Base-by-base conservation (phyloP, 2,888 invertebrate species). In the Eupithecia insigniata region DNA sequence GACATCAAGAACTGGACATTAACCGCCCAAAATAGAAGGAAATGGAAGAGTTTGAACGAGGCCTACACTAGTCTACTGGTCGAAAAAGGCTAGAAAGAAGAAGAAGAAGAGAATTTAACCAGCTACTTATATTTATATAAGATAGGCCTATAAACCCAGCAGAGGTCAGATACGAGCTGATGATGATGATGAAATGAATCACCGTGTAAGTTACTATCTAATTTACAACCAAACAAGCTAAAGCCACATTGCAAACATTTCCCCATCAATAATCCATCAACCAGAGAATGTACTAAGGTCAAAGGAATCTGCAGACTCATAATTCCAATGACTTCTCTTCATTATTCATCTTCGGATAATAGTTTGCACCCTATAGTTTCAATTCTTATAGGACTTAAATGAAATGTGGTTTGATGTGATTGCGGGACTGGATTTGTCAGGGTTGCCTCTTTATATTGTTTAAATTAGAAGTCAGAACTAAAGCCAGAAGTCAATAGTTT, bases 261-360 rank as follows among this genome's bases (percentile, higher is more conserved):
- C 64, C 67, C 71, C 76, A 77, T 66, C 72, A 74, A 76, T 75
- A 69, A 78, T 79, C 76, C 64, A 80, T 80, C 80, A 77, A 76
- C 72, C 65, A 74, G 64, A 51, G 67, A 69, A 72, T 66, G 70
- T 67, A 76, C 64, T 76, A 66, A 86, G 91, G 89, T 88, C 85
- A 88, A 85, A 89, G 87, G 91, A 92, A 90, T 92, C 89, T 90
- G 93, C 92, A 89, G 84, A 89, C 89, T 92, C 92, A 92, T 89
- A 90, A 90, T 89, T 88, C 90, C 89, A 88, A 87, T 87, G 89
- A 89, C 88, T 91, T 85, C 81, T 79, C 79, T 87, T 87, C 91
- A 93, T 93, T 91, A 92, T 84, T 93, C 92, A 93, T 90, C 89
- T 89, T 92, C 91, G 89, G 90, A 91, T 90, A 92, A 91, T 91